A percentile compares a stretch with the other conserved stretches of the same genome.
Conservation (phyloP, 2,797 vertebrate genomes). For the Thamnophis elegans region DNA sequence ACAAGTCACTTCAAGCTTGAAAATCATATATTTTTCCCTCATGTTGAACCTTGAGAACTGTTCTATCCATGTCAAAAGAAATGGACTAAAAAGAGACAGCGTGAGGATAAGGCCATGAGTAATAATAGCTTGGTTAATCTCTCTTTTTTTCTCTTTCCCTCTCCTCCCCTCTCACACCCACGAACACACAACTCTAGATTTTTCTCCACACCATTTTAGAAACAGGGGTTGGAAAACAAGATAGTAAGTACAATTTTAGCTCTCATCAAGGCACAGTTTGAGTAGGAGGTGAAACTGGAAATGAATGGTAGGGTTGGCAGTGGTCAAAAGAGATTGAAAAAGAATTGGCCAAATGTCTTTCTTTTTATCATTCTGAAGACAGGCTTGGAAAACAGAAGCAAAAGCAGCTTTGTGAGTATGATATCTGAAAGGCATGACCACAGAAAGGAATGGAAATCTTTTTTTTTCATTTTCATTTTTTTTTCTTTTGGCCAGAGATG, state of each 20-base stretch:
- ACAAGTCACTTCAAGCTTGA: neutral
- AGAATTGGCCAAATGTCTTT: neutral
- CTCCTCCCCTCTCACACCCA: neutral
- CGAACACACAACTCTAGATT: neutral
- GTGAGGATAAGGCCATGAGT: accelerated
- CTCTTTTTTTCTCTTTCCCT: neutral
- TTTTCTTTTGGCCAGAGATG: neutral
- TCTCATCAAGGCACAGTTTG: neutral
- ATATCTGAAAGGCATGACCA: neutral
- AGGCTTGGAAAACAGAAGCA: neutral
- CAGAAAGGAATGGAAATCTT: neutral
- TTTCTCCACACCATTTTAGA: neutral
- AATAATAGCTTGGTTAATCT: neutral
- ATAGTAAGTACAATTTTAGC: neutral
- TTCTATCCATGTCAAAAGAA: neutral
- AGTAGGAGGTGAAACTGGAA: neutral
- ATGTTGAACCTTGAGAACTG: neutral
- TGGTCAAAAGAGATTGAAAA: neutral
- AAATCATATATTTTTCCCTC: neutral
- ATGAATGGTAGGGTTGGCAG: neutral
- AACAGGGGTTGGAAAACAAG: neutral
- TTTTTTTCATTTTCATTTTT: neutral
- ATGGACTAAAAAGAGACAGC: neutral
- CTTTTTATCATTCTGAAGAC: no score
- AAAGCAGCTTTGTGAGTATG: neutral